Evolutionary conservation across 2,888 invertebrate species (phyloP).

Genomic region (Ctenicera cuprea): DNA sequence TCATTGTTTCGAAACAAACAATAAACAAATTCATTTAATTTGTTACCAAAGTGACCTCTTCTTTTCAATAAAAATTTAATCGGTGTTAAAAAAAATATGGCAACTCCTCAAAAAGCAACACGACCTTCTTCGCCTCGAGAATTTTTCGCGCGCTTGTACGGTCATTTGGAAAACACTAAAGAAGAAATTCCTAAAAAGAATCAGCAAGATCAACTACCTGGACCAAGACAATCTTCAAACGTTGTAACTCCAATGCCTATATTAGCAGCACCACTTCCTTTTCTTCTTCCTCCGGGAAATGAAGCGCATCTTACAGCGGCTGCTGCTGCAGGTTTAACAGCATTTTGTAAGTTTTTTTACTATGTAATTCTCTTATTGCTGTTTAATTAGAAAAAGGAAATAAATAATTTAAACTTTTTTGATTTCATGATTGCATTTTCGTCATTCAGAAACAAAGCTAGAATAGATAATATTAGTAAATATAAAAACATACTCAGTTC

Average conservation of each 20-base stretch:
- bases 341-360: constrained; percentile 71
- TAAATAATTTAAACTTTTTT: no score
- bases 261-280: constrained; percentile 67
- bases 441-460: no score
- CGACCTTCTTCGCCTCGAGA: constrained; percentile 86
- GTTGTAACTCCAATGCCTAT: constrained; percentile 68
- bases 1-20: background rate
- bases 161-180: constrained; percentile 78
- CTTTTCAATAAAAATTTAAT: no score
- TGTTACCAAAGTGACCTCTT: no score
- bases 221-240: constrained; percentile 34
- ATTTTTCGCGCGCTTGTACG: constrained; percentile 88
- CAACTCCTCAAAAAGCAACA: constrained; percentile 61
- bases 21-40: no score
- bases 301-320: constrained; percentile 73
- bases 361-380: background rate
- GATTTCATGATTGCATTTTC: no score
- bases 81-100: constrained; percentile 35
- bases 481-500: no score
- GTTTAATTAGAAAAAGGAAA: no score
- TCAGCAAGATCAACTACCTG: constrained; percentile 40
- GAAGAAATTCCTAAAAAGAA: constrained; percentile 53
- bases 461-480: no score
- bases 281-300: constrained; percentile 66
- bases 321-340: constrained; percentile 76